Evolutionary conservation across 2,113 vertebrate genomes (phyloP).

Genomic region (Pollimyrus isidori): DNA sequence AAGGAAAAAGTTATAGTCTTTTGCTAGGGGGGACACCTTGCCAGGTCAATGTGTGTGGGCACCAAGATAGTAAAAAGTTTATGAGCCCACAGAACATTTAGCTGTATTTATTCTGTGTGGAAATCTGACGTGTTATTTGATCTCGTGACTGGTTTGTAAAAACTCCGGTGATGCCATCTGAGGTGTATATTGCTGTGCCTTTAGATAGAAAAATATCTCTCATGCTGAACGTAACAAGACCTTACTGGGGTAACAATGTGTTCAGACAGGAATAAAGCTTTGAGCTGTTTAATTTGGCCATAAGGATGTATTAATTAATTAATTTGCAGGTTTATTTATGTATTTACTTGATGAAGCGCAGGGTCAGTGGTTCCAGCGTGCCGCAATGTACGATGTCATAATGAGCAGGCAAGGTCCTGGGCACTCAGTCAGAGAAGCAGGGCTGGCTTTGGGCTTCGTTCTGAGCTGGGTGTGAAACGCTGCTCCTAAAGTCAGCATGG

Average conservation of each 20-base stretch:
- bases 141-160: neutral
- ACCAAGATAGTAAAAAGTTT: neutral
- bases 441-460: neutral
- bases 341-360: neutral
- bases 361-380: neutral
- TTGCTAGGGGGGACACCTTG: neutral
- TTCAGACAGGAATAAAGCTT: neutral
- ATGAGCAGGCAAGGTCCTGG: neutral
- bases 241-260: neutral
- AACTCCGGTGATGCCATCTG: neutral
- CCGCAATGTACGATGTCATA: neutral
- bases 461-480: neutral
- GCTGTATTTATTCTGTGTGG: neutral
- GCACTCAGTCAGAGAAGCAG: neutral
- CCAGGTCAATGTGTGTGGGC: neutral
- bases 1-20: slow-evolving; percentile 16
- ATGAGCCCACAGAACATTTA: neutral
- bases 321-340: neutral
- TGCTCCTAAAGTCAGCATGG: neutral
- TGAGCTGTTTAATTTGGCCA: neutral
- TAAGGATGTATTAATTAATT: neutral
- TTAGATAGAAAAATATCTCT: neutral
- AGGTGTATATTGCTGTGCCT: neutral
- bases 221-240: neutral
- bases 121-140: neutral